These are phyloP conservation scores for Leucopternis melanops DNA, from an alignment of 2,113 vertebrate species.

Conservation along the genomic window DNA sequence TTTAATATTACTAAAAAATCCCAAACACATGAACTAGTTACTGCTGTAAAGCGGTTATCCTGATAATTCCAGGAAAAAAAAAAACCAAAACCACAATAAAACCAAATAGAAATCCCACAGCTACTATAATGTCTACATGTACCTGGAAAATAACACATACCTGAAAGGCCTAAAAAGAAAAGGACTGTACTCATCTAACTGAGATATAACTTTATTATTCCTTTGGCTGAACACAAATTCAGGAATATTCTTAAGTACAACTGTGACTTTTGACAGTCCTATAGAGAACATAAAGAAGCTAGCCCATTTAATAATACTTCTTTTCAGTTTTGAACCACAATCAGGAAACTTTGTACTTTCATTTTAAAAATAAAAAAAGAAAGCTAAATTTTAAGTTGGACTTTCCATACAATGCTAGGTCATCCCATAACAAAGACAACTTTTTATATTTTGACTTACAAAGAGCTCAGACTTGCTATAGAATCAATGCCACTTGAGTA, in stretches of 20 bases:
- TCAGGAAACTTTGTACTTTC: not conserved
- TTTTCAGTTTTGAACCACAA: not conserved
- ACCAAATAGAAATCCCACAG: not conserved
- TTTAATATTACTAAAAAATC: not conserved
- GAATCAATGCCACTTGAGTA: not conserved
- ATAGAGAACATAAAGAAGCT: not conserved
- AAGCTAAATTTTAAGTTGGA: not conserved
- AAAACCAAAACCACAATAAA: not conserved
- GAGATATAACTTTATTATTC: not conserved
- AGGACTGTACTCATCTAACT: not conserved
- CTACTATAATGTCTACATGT: not conserved
- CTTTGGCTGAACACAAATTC: not conserved
- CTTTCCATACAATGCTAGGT: not conserved
- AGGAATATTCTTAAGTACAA: not conserved
- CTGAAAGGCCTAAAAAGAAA: not conserved
- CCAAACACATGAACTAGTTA: not conserved
- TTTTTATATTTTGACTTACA: not conserved
- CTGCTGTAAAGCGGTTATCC: not conserved
- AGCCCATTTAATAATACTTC: not conserved
- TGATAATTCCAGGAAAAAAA: not conserved
- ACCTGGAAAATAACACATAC: not conserved
- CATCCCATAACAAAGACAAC: not conserved
- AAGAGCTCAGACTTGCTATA: not conserved
- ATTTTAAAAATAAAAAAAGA: not conserved
- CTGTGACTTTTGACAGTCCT: not conserved